Percentiles rank a stretch among this genome's conserved stretches.
Evolutionary conservation across 2,113 vertebrate species (phyloP).

Genomic region (Natator depressus): DNA sequence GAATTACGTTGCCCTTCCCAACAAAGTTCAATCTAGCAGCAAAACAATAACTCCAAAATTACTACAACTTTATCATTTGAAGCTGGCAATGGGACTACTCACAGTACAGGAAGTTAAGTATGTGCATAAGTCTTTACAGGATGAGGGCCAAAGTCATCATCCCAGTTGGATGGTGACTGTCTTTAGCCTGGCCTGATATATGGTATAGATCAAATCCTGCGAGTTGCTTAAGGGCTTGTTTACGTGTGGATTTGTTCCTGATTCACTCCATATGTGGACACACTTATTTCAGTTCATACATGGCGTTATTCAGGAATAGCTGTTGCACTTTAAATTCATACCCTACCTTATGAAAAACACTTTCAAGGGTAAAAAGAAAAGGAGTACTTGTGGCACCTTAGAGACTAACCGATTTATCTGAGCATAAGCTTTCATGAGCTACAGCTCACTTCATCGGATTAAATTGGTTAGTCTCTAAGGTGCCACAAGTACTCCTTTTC

Average conservation of each 20-base stretch:
- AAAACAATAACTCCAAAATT: background rate
- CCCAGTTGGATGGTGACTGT: background rate
- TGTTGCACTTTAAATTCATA: slow-evolving; percentile 8
- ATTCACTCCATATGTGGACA: slow-evolving; percentile 2
- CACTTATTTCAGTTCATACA: slow-evolving; percentile 40
- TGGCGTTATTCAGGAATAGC: slow-evolving; percentile 37
- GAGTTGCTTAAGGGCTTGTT: background rate
- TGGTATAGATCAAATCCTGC: background rate
- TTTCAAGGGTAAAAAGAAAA: background rate
- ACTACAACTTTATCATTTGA: background rate
- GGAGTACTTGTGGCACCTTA: no score
- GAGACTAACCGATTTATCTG: no score
- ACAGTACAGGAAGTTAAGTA: rapidly evolving
- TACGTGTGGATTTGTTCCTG: background rate
- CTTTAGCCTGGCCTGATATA: background rate
- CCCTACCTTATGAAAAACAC: slow-evolving; percentile 33
- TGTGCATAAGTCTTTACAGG: background rate
- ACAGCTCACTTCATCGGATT: no score
- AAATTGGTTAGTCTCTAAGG: no score
- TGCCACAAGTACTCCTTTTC: no score
- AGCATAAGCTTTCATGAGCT: no score
- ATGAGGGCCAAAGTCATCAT: background rate
- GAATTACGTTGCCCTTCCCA: background rate
- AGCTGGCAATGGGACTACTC: background rate
- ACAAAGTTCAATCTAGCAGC: background rate